Conservation (phyloP, 2,797 vertebrate species). For the Xenopus petersii region DNA sequence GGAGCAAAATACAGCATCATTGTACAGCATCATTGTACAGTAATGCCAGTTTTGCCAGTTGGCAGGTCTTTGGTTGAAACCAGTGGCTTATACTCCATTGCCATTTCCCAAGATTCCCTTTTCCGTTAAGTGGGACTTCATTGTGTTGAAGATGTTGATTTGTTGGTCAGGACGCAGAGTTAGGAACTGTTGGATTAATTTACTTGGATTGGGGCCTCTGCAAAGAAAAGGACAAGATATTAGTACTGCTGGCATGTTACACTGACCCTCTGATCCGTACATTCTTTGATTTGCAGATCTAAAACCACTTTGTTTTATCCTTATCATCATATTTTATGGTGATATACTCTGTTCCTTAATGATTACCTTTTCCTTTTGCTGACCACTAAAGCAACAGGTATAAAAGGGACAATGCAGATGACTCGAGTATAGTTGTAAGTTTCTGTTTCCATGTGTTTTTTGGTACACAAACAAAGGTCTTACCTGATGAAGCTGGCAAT, state of each 20-base stretch:
- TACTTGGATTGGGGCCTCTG: constrained; percentile 93
- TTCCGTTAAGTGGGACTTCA: constrained; percentile 86
- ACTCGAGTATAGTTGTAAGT: too few relatives aligned
- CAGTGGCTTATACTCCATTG: constrained; percentile 64
- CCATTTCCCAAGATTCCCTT: constrained; percentile 76
- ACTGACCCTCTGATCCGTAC: too few relatives aligned
- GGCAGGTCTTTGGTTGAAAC: not conserved
- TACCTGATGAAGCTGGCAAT: constrained; percentile 98
- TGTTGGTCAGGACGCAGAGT: constrained; percentile 92
- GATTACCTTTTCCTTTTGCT: too few relatives aligned
- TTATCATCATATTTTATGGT: too few relatives aligned
- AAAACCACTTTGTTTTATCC: too few relatives aligned
- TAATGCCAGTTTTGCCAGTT: constrained; percentile 19
- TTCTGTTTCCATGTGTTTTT: too few relatives aligned
- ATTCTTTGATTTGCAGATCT: too few relatives aligned
- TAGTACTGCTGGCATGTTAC: too few relatives aligned
- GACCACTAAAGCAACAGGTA: not conserved
- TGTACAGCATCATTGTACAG: constrained; percentile 19
- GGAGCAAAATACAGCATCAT: constrained; percentile 12
- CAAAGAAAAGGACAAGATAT: constrained; percentile 23
- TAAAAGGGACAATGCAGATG: too few relatives aligned
- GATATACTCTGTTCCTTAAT: too few relatives aligned
- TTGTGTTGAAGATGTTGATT: constrained; percentile 91
- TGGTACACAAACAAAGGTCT: not conserved
- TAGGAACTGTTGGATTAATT: constrained; percentile 93